Base-by-base conservation (phyloP, 2,888 invertebrate species). In the Brachylomia viminalis region DNA sequence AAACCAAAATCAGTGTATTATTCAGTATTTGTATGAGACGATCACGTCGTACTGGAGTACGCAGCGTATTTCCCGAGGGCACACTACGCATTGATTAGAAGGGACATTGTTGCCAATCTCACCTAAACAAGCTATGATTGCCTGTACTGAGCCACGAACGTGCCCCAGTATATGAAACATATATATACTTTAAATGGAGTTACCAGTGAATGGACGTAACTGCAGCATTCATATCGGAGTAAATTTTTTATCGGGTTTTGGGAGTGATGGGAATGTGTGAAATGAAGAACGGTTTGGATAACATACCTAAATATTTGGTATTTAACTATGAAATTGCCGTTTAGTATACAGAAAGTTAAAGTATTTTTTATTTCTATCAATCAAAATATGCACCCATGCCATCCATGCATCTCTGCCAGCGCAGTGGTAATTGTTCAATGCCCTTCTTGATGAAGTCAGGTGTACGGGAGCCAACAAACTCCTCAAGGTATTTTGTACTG, bases 21-120 rank as follows among this genome's bases (percentile, higher is more conserved):
- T 84, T 86, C 75, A 77, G 77, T 79, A 81, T 70, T 78, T 75
- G 78, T 87, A 70, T 81, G 84, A 79, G 62, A 77, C 73, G 82
- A 82, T 84, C 87, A 82, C 67, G 59, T 74, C 73, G 76, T 75
- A 72, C 74, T 78, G 84, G 80, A 79, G 69, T 67, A 80, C 70
- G 75, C 49, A 54, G 68, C 52, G 81, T 84, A 89, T 87, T 87
- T 87, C 87, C 87, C 87, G 59, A 69, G 84, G 86, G 87, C 68
- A 61, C 80, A 77, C 75, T 87, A 87, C 87, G 80, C 88, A 89
- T 87, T 87, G 87, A 87, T 87, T 87, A 87, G 79, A 84, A 77
- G 81, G 88, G 88, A 87, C 89, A 86, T 88, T 87, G 87, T 87
- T 74, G 79, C 87, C 88, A 86, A 88, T 86, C 89, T 81, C 78